Base-by-base conservation (phyloP, 1,140 invertebrate species). In the Pseudomyrmex pallidus region DNA sequence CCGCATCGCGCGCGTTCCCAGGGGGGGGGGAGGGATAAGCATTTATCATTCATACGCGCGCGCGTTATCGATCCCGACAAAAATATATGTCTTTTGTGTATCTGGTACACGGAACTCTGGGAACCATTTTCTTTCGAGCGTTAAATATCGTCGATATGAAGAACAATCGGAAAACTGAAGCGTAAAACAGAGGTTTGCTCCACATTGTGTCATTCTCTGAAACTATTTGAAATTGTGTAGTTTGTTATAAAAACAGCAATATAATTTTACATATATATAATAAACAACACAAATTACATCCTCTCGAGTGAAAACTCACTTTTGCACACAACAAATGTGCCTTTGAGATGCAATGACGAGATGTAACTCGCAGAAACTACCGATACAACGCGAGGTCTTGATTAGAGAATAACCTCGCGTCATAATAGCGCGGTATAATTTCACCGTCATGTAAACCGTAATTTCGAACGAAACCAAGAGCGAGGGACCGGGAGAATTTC, bases 11-110 rank as follows among this genome's bases (percentile, higher is more conserved):
- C 1, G n/a, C n/a, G n/a, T 17, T 15, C 52, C 35, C 44, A 25
- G n/a, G n/a, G n/a, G n/a, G n/a, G n/a, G 20, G 20, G 25, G 4
- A 44, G 13, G 15, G 44, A 80, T 61, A 80, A 70, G 66, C 66
- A 80, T 80, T 80, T 80, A 72, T 80, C 76, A 80, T 80, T 80
- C 66, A 78, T 59, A 48, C 5, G 35, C 64, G 64, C 54, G 76
- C 44, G 76, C 52, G 64, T 17, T 80, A 80, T 80, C 76, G 76
- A 80, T 72, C 54, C 5, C 66, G 54, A 9, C 12, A 35, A 50
- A 70, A 80, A 80, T 72, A 70, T 72, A 61, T 50, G 44, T n/a
- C 66, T 59, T 78, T 72, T 80, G 66, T 70, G 70, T 59, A 17
- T 50, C 22, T 35, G 17, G 54, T 13, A 50, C 8, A 50, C 12